Evolutionary conservation across 2,797 vertebrate species (phyloP), one percentile per base, ranked within the genome.

Genomic region (Sebastes iracundus): DNA sequence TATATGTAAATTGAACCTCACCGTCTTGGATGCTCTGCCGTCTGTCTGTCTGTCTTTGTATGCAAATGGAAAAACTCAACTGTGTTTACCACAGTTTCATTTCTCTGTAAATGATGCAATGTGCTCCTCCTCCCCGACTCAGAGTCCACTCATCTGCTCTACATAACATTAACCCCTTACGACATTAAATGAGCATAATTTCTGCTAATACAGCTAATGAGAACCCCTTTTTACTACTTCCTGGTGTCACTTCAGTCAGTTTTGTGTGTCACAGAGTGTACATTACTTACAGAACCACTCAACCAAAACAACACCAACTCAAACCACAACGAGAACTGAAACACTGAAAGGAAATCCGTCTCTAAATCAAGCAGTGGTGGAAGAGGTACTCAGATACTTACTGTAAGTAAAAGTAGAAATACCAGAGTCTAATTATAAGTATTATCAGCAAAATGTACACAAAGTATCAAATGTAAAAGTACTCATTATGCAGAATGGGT

Each of bases 21-120:
- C 80, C 83, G 79, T 63, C 3, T 7, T 35, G 4, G 35, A n/a
- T n/a, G 22, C 4, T 71, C 33, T 23, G 68, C 33, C 52, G 52
- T 56, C 7, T 77, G 32, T 46, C n/a, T 60, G 20, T 58, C n/a
- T 60, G 16, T 58, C 53, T 77, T 60, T 65, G 33, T 25, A 7
- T 5, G 16, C 2, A 14, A 33, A 25, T 23, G 2, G 0, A n/a
- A 5, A 52, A 71, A 58, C 12, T 53, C 22, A 65, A 65, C 46
- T 13, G n/a, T 79, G 46, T 62, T 68, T 9, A n/a, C 2, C 12
- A 32, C 5, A 18, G 76, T 93, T 90, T 90, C 79, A 71, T 67
- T 90, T 88, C 72, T 46, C 22, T 33, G 20, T 35, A 82, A 87
- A 71, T 77, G 9, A 53, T 18, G 11, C 1, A 7, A 11, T 22